phyloP scores from a whole-genome alignment of 2,888 invertebrate species.

The Isoperla grammatica region DNA sequence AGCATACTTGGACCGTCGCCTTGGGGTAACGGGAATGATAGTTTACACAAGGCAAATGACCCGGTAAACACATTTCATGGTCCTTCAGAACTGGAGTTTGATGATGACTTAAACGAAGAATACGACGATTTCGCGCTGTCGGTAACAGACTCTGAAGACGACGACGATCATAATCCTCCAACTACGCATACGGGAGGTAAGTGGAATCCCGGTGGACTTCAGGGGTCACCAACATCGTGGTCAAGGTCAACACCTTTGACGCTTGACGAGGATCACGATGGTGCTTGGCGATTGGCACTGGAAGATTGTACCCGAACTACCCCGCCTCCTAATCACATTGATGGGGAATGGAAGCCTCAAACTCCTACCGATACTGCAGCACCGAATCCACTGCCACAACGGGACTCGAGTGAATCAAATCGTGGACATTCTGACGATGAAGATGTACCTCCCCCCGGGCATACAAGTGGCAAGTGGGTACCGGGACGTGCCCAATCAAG shows the following conservation, averaged over 20 bases:
- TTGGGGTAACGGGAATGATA: too few species aligned
- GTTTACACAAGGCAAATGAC: too few species aligned
- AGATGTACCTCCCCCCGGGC: conserved; percentile 38
- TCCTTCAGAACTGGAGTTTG: not conserved
- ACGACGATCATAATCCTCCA: conserved; percentile 43
- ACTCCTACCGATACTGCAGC: conserved; percentile 22
- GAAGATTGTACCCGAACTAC: conserved; percentile 17
- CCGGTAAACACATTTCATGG: too few species aligned
- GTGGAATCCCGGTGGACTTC: conserved; percentile 61
- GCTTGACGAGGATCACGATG: conserved; percentile 13
- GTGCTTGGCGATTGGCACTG: conserved; percentile 21
- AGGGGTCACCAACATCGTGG: conserved; percentile 41
- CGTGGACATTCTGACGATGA: conserved; percentile 37
- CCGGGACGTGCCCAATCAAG: conserved; percentile 47
- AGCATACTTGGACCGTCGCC: too few species aligned
- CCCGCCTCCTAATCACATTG: conserved; percentile 52
- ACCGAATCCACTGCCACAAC: not conserved
- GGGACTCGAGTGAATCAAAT: conserved; percentile 20
- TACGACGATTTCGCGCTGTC: conserved; percentile 43
- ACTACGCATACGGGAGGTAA: conserved; percentile 60
- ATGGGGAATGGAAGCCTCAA: conserved; percentile 59
- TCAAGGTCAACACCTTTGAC: conserved; percentile 28
- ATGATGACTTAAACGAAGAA: conserved; percentile 50
- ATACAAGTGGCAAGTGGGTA: conserved; percentile 78
- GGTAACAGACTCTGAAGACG: conserved; percentile 2